Evolutionary conservation across 2,888 invertebrate species (phyloP).

Genomic region (Allygus modestus): DNA sequence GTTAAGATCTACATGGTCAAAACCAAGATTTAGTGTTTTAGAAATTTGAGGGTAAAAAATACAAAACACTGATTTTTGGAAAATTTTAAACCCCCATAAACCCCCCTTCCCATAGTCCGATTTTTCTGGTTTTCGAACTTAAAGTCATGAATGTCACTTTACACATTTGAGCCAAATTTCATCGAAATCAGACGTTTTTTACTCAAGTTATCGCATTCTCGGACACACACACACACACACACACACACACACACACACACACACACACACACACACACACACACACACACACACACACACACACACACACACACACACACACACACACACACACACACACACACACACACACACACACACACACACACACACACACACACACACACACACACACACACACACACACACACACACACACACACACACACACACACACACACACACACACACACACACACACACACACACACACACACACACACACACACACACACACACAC

Average conservation of each 20-base stretch:
- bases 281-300: slow-evolving; percentile 52
- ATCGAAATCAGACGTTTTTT: too few species aligned
- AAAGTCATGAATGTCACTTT: too few species aligned
- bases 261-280: slow-evolving; percentile 52
- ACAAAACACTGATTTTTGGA: too few species aligned
- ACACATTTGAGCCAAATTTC: too few species aligned
- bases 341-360: slow-evolving; percentile 50
- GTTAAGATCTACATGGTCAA: too few species aligned
- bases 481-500: slow-evolving; percentile 37
- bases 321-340: slow-evolving; percentile 54
- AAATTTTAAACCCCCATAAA: too few species aligned
- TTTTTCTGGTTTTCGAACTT: too few species aligned
- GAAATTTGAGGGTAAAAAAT: too few species aligned
- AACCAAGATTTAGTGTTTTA: too few species aligned
- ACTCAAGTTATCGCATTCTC: too few species aligned
- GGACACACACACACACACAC: slow-evolving; percentile 44
- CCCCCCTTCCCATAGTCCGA: too few species aligned
- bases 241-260: slow-evolving; percentile 54
- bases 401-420: neutral
- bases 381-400: neutral
- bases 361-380: too few species aligned
- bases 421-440: slow-evolving; percentile 34
- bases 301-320: slow-evolving; percentile 54
- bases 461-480: slow-evolving; percentile 37
- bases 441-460: slow-evolving; percentile 37